Conservation (phyloP, 2,888 invertebrate species). For the Drosophila colorata region DNA sequence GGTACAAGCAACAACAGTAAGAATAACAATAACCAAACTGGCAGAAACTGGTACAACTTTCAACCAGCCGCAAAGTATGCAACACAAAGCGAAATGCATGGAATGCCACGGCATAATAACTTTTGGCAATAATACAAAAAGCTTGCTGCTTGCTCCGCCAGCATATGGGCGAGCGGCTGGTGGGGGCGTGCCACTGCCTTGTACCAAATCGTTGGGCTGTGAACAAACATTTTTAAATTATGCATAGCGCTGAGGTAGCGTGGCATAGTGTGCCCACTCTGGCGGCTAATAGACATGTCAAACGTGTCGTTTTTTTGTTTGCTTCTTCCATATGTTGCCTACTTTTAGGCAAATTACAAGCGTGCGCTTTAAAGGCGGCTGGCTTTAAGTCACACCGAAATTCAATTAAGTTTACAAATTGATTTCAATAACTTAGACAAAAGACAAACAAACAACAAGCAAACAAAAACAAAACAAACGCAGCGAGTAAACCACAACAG, state of each 20-base stretch:
- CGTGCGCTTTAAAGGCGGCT: slow-evolving; percentile 7
- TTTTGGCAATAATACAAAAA: slow-evolving; percentile 77
- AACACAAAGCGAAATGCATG: slow-evolving; percentile 52
- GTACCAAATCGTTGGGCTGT: slow-evolving; percentile 56
- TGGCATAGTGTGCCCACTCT: slow-evolving; percentile 8
- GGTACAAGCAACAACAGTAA: neutral
- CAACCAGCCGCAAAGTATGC: slow-evolving; percentile 65
- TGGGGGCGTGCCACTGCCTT: slow-evolving; percentile 23
- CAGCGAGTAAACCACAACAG: slow-evolving; percentile 54
- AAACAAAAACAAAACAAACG: slow-evolving; percentile 32
- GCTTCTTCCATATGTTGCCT: neutral
- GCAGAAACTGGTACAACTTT: slow-evolving; percentile 36
- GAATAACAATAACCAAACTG: slow-evolving; percentile 3
- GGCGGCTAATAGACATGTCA: slow-evolving; percentile 66
- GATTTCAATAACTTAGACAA: slow-evolving; percentile 63
- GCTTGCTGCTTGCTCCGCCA: slow-evolving; percentile 41
- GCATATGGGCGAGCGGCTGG: slow-evolving; percentile 22
- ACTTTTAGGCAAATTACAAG: slow-evolving; percentile 50
- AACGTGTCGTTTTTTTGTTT: slow-evolving; percentile 33
- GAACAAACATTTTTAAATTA: slow-evolving; percentile 58
- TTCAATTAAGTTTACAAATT: slow-evolving; percentile 71
- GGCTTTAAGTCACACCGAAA: slow-evolving; percentile 39
- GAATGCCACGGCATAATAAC: slow-evolving; percentile 69
- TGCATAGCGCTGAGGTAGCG: slow-evolving; percentile 35
- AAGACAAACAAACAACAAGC: slow-evolving; percentile 44